These are phyloP conservation scores for Hypsopygia costalis DNA, from an alignment of 2,888 invertebrate genomes.

Conservation along the genomic window DNA sequence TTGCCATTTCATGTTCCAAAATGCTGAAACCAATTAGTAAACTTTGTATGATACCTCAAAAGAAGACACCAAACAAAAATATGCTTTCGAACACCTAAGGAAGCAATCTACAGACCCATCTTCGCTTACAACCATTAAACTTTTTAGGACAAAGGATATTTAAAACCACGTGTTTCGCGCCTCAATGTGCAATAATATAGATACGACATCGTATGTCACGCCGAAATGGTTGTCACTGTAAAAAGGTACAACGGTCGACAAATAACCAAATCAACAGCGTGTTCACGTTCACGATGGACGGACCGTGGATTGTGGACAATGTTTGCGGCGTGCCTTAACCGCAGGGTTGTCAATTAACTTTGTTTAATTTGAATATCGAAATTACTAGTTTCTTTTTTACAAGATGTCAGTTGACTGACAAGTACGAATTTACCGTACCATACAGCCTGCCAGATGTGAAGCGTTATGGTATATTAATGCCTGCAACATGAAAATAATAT, in stretches of 20 bases:
- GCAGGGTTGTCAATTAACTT: slow-evolving; percentile 8
- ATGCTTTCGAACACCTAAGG: not conserved
- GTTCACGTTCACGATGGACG: slow-evolving; percentile 28
- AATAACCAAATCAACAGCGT: slow-evolving; percentile 22
- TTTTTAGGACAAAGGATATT: not conserved
- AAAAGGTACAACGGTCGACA: not conserved
- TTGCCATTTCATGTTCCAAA: too few species aligned
- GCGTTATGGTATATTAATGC: too few species aligned
- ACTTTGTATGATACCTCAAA: too few species aligned
- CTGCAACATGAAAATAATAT: too few species aligned
- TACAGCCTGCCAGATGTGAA: too few species aligned
- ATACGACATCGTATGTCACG: not conserved
- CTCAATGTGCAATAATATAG: not conserved
- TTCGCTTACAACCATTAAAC: not conserved
- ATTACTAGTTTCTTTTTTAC: too few species aligned
- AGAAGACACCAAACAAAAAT: too few species aligned
- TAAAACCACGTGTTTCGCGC: not conserved
- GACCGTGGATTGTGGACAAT: slow-evolving; percentile 7
- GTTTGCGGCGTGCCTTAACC: slow-evolving; percentile 7
- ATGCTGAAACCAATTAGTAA: too few species aligned
- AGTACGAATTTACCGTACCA: too few species aligned
- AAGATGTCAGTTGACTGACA: too few species aligned
- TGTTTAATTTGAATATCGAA: too few species aligned
- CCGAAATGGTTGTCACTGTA: slow-evolving; percentile 3
- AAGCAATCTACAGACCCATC: not conserved